Percentiles rank a stretch among this genome's conserved stretches.
Conservation (phyloP, 2,113 vertebrate genomes). For the Apteryx owenii region DNA sequence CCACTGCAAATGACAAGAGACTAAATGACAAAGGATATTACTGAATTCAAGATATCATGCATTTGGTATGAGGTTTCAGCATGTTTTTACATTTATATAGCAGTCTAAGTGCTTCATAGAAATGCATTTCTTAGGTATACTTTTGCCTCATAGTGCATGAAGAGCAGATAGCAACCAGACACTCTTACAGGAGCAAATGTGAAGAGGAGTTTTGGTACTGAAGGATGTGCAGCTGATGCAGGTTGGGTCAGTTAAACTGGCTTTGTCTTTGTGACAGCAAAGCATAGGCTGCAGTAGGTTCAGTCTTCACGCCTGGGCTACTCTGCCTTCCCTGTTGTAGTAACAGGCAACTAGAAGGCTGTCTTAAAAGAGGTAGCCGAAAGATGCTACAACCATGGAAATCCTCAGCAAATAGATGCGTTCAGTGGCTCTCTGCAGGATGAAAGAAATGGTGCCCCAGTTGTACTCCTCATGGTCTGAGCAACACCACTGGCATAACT, state of each 20-base stretch:
- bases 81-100: not conserved
- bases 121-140: not conserved
- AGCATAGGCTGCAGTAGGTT: not conserved
- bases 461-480: not conserved
- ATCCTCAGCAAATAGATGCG: not conserved
- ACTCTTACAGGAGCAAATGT: not conserved
- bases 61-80: not conserved
- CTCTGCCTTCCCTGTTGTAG: not conserved
- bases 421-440: not conserved
- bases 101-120: not conserved
- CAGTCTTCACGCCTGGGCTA: not conserved
- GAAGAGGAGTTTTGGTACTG: not conserved
- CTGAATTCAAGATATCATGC: not conserved
- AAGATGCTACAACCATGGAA: fast-evolving
- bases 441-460: not conserved
- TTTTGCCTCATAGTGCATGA: not conserved
- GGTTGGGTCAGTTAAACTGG: not conserved
- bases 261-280: not conserved
- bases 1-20: not conserved
- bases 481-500: not conserved
- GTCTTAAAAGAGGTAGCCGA: not conserved
- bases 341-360: not conserved
- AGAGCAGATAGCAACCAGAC: not conserved
- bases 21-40: not conserved
- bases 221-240: not conserved